Evolutionary conservation across 2,888 invertebrate species (phyloP), one percentile per base, ranked within the genome.

Genomic region (Autographa pulchrina): DNA sequence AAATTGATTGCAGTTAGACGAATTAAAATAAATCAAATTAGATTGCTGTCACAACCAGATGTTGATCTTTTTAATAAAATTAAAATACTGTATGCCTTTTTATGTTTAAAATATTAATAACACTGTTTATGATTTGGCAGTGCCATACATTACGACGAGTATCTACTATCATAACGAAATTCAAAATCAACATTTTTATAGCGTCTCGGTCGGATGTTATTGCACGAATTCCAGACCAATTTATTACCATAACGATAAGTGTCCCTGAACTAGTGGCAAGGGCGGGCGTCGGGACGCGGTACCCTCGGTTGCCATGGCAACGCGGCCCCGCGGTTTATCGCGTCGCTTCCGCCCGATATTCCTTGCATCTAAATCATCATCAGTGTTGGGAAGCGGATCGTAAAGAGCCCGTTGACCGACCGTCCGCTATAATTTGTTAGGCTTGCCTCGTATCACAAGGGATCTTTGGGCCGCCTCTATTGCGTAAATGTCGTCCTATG

Each of bases 351-450:
- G 93, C 85, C 90, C 90, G 89, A 92, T 92, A 90, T 91, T 92
- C 90, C 92, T 90, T 93, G 94, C 94, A 94, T 93, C 93, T 95
- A 95, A 94, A 95, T 95, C 95, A 95, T 94, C 94, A 94, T 96
- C 94, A 94, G 91, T 75, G 89, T 84, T 91, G 92, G 92, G 92
- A 92, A 92, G 87, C 89, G 89, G 86, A 89, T 94, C 93, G 92
- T 94, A 94, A 94, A 94, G 91, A 88, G 92, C 90, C 90, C 91
- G 89, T 90, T 93, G 94, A 92, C 94, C 93, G 92, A 70, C 77
- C 73, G 56, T 62, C 71, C 63, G 67, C 68, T 67, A 79, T 81
- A 89, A 92, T 91, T 91, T 91, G 92, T 92, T 89, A 89, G 86
- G 82, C 82, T 81, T 81, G 82, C 85, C 69, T 70, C 65, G 68